Evolutionary conservation across 1,140 invertebrate species (phyloP), one percentile per base, ranked within the genome.

Genomic region (Frieseomelitta varia): DNA sequence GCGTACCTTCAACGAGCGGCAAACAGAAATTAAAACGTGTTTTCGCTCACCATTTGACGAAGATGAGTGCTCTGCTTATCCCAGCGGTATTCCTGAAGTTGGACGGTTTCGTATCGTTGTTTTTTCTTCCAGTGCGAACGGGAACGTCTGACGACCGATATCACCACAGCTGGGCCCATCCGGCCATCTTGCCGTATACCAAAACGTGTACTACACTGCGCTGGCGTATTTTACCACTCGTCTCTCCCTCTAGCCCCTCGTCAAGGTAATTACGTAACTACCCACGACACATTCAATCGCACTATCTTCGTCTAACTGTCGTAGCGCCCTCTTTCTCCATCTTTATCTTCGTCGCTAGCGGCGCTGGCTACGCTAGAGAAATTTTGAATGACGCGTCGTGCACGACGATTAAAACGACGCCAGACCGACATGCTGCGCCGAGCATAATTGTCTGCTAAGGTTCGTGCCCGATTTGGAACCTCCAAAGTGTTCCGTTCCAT

Each of bases 101-200:
- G 88, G 6, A 90, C 6, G 15, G 79, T 14, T 63, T 90, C 81
- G 86, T 81, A 75, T 21, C 63, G 86, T 65, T 47, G 80, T 56
- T 90, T 90, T 73, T 86, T 90, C 39, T 79, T 84, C 67, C 11
- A 68, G 24, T 75, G 80, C 15, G 88, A 79, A 63, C 19, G 80
- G n/a, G 89, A 78, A 81, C 88, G 88, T 84, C 89, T 90, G 17
- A 90, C 86, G 63, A 81, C 89, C 71, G 89, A 86, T 90, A 90
- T 89, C 69, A 90, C 75, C 79, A 86, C 88, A 87, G 89, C 47
- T 90, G 89, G 89, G 80, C 89, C 88, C 89, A 90, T 90, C 79
- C 89, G 84, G 88, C 88, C 89, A 90, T 90, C 81, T 90, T 90
- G 80, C 71, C 67, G 73, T 84, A 39, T 83, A 87, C 67, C 79